Evolutionary conservation across 2,113 vertebrate genomes (phyloP), one percentile per base, ranked within the genome.

Genomic region (Philantomba maxwellii): DNA sequence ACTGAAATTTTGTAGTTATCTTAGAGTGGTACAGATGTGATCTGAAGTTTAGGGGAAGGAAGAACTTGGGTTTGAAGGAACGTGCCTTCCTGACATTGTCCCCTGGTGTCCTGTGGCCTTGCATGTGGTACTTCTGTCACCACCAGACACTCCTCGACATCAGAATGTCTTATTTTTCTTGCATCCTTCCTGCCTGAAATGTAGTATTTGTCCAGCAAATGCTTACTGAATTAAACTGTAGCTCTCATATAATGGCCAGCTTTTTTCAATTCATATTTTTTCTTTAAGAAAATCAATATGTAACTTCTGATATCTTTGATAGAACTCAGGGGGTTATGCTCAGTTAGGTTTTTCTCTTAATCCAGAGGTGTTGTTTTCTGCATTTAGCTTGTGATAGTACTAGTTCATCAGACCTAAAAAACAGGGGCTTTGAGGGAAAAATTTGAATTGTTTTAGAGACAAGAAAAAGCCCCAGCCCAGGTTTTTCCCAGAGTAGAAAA

Each of bases 181-280:
- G 36, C 23, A 28, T 28, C 55, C 53, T 83, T 96, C 17, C 2
- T 78, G 25, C 33, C 33, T 66, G 58, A 87, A 89, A 84, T 16
- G 6, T 81, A 62, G 3, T 70, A 82, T 92, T 55, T 91, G 36
- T n/a, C 49, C 33, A 33, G 58, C 12, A 90, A 62, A 53, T 77
- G 7, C 90, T 94, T 96, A 90, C 36, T 85, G 83, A 96, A 91
- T 96, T 93, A 89, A 96, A 85, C 30, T 16, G 23, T 19, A 94
- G 36, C 47, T 90, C n/a, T 81, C 25, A 3, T 49, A 10, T 60
- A 82, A 84, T 45, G 49, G 39, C 49, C 78, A 57, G 33, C 11
- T 53, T n/a, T 21, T 95, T 81, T 55, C 30, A 94, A 80, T 89
- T 82, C 87, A 33, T 86, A 83, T 43, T 53, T 95, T 91, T 93